These are phyloP conservation scores for Eueremaeus valkanovi DNA, from an alignment of 2,888 invertebrate genomes.

Conservation along the genomic window DNA sequence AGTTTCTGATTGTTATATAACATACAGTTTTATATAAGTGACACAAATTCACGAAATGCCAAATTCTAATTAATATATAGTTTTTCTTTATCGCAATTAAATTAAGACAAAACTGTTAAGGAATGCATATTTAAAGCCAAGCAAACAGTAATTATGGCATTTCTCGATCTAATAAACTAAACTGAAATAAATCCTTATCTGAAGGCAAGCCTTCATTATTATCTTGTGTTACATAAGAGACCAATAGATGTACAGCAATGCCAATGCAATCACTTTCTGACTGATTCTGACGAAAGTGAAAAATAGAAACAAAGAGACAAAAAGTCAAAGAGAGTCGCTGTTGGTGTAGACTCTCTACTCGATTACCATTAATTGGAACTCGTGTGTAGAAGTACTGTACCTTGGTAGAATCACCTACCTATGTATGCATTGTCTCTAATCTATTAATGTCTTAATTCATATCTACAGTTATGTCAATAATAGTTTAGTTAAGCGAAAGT, in stretches of 20 bases:
- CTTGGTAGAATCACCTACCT: background rate
- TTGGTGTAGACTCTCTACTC: too few species aligned
- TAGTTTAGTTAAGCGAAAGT: background rate
- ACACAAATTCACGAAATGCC: background rate
- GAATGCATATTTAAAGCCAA: background rate
- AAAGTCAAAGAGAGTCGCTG: background rate
- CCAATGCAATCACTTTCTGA: conserved; percentile 16
- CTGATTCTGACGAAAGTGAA: conserved; percentile 11
- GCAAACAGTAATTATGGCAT: conserved; percentile 17
- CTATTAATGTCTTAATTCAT: background rate
- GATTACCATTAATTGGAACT: too few species aligned
- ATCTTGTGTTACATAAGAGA: conserved; percentile 11
- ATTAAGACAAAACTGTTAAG: background rate
- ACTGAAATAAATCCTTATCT: too few species aligned
- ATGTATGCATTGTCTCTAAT: background rate
- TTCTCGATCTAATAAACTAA: background rate
- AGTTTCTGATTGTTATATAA: too few species aligned
- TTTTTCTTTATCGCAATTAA: background rate
- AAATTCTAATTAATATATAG: conserved; percentile 29
- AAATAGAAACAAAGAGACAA: background rate
- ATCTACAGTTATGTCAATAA: conserved; percentile 16
- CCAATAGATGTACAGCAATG: background rate
- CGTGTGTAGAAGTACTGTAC: too few species aligned
- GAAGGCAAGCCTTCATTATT: too few species aligned
- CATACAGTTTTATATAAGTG: background rate